A percentile compares a stretch with the other conserved stretches of the same genome.
These are phyloP conservation scores for Antheraea pernyi DNA, from an alignment of 1,140 invertebrate species.

Conservation along the genomic window DNA sequence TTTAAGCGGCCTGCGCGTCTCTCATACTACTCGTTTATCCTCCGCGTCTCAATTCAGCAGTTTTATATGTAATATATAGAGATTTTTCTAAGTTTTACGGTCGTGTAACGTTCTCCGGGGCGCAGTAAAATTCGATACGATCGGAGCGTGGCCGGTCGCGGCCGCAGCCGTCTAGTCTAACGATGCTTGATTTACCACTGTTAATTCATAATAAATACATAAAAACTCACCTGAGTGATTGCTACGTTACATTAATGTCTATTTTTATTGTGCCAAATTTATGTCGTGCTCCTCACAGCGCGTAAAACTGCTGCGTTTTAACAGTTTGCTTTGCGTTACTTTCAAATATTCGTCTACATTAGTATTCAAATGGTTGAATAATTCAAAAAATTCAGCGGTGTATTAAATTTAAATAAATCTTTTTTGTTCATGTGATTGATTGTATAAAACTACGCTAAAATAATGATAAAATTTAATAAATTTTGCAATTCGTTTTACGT, in stretches of 20 bases:
- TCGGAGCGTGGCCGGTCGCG: slow-evolving; percentile 6
- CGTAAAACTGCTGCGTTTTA: background rate
- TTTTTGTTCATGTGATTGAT: too few relatives aligned
- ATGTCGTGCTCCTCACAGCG: slow-evolving; percentile 14
- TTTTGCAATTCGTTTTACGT: too few relatives aligned
- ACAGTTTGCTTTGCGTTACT: background rate
- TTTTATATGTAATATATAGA: slow-evolving; percentile 40
- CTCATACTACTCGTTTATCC: slow-evolving; percentile 37
- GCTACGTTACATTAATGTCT: slow-evolving; percentile 39
- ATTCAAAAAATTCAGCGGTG: too few relatives aligned
- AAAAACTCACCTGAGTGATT: slow-evolving; percentile 52
- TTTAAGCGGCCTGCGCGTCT: slow-evolving; percentile 38
- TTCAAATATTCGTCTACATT: too few relatives aligned
- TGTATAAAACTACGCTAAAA: too few relatives aligned
- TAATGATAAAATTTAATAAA: too few relatives aligned
- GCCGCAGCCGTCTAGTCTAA: slow-evolving; percentile 12
- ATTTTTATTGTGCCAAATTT: slow-evolving; percentile 38
- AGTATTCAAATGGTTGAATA: too few relatives aligned
- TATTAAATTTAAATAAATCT: too few relatives aligned
- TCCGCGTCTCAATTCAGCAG: slow-evolving; percentile 40
- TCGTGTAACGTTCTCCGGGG: slow-evolving; percentile 45
- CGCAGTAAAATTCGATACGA: slow-evolving; percentile 69
- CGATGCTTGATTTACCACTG: slow-evolving; percentile 62
- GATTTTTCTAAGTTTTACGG: slow-evolving; percentile 74
- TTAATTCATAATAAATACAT: slow-evolving; percentile 59